A percentile compares a stretch with the other conserved stretches of the same genome.
Conservation (phyloP, 2,113 vertebrate species). For the Cavia aperea region DNA sequence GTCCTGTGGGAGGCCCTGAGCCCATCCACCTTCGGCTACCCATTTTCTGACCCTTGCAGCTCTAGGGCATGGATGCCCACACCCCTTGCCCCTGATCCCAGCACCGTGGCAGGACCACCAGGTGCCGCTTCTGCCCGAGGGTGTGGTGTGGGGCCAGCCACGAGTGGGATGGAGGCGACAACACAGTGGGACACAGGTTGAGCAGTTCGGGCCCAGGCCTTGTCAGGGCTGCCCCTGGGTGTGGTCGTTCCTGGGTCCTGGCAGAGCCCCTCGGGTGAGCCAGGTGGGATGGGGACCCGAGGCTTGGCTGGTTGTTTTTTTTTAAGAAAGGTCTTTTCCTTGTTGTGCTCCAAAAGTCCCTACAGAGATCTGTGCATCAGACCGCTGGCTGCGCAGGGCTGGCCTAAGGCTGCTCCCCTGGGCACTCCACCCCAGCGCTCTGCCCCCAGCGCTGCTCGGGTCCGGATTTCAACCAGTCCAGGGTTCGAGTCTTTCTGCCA, state of each 20-base stretch:
- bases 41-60: background rate
- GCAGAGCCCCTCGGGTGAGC: background rate
- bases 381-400: background rate
- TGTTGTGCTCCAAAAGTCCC: background rate
- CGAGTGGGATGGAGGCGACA: background rate
- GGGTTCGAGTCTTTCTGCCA: background rate
- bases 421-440: background rate
- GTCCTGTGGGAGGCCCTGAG: background rate
- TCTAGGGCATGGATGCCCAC: accelerated
- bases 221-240: background rate
- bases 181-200: background rate
- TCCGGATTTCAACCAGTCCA: background rate
- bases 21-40: background rate
- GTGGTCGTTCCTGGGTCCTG: background rate
- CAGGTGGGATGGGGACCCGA: background rate
- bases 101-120: background rate
- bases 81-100: background rate
- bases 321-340: background rate
- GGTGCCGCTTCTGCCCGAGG: background rate
- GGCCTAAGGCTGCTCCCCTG: background rate
- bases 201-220: background rate
- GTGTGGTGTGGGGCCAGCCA: background rate
- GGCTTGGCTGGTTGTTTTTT: background rate
- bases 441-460: background rate
- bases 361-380: background rate